Conservation (phyloP, 2,888 invertebrate genomes). For the Allygus modestus region DNA sequence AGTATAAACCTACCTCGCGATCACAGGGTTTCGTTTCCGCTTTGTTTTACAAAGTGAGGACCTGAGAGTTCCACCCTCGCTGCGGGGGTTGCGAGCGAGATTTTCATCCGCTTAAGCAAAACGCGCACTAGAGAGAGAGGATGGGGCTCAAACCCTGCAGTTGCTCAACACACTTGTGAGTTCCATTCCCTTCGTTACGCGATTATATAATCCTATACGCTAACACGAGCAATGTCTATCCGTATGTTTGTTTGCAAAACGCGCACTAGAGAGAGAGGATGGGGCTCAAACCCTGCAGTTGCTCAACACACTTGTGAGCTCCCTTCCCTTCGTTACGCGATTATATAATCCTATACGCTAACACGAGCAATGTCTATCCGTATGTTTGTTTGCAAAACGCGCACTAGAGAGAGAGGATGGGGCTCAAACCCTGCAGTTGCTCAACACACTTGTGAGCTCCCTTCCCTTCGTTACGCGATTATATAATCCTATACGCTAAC, state of each 20-base stretch:
- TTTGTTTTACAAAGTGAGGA: slow-evolving; percentile 15
- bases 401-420: not conserved
- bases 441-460: not conserved
- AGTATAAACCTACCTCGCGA: not conserved
- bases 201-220: no score
- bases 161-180: not conserved
- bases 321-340: no score
- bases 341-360: no score
- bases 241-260: no score
- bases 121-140: not conserved
- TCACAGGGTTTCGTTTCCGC: not conserved
- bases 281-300: not conserved
- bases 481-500: no score
- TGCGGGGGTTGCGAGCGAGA: not conserved
- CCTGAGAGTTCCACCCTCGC: not conserved
- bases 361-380: no score
- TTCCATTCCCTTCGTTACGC: no score
- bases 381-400: no score
- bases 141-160: not conserved
- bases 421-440: not conserved
- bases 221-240: no score
- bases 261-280: not conserved
- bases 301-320: not conserved
- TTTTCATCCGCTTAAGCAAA: slow-evolving; percentile 29
- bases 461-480: no score